phyloP scores from a whole-genome alignment of 2,797 vertebrate genomes.

The Knipowitschia caucasica region DNA sequence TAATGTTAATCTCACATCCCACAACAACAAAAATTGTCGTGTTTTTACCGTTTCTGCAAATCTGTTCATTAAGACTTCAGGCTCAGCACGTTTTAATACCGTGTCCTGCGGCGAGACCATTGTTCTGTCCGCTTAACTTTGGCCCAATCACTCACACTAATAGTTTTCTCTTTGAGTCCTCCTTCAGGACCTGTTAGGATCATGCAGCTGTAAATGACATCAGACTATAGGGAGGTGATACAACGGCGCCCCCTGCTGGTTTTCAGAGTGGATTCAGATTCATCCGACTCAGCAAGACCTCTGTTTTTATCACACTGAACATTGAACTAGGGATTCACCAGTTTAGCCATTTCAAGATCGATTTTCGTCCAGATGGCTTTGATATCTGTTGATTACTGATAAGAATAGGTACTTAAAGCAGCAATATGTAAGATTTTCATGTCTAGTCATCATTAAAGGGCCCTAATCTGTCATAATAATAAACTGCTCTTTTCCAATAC shows the following conservation, averaged over 20 bases:
- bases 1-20: too few relatives aligned
- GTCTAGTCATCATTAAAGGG: too few relatives aligned
- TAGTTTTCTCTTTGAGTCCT: neutral
- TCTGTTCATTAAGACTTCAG: neutral
- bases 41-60: neutral
- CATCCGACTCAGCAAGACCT: neutral
- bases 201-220: slow-evolving; percentile 39
- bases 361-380: too few relatives aligned
- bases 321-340: too few relatives aligned
- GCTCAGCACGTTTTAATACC: neutral
- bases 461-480: too few relatives aligned
- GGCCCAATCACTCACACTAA: neutral
- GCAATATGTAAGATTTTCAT: too few relatives aligned
- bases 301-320: too few relatives aligned
- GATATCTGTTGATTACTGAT: too few relatives aligned
- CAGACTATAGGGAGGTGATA: slow-evolving; percentile 8
- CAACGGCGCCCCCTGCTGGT: slow-evolving; percentile 16
- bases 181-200: neutral
- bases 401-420: too few relatives aligned
- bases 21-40: too few relatives aligned
- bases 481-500: too few relatives aligned
- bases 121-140: neutral
- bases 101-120: neutral
- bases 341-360: too few relatives aligned
- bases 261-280: slow-evolving; percentile 15